Evolutionary conservation across 1,140 invertebrate species (phyloP).

Genomic region (Chironomus striatipennis): DNA sequence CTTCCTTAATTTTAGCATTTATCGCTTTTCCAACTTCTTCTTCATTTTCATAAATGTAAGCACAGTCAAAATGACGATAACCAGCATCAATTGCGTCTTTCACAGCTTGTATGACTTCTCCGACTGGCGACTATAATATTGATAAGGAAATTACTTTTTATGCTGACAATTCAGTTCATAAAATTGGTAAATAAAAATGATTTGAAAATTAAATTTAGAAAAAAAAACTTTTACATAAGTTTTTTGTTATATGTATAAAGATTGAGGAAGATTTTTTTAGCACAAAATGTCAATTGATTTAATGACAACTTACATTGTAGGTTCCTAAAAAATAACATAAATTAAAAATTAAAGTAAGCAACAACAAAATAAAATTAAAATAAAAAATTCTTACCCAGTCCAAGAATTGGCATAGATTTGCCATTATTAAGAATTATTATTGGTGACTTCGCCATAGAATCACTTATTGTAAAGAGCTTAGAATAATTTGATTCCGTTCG

Average conservation of each 20-base stretch:
- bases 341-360: background rate
- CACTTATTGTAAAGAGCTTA: too few relatives aligned
- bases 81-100: constrained; percentile 66
- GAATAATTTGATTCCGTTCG: background rate
- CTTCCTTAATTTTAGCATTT: constrained; percentile 52
- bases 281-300: too few relatives aligned
- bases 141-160: background rate
- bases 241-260: too few relatives aligned
- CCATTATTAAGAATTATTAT: constrained; percentile 50
- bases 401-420: constrained; percentile 53
- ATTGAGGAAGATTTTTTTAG: too few relatives aligned
- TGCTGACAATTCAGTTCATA: too few relatives aligned
- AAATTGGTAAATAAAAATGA: too few relatives aligned
- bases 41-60: constrained; percentile 68
- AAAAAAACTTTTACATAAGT: too few relatives aligned
- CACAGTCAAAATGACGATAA: constrained; percentile 78
- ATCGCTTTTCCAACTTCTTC: constrained; percentile 62
- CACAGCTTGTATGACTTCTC: constrained; percentile 64
- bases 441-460: constrained; percentile 34
- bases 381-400: constrained; percentile 47
- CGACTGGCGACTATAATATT: constrained; percentile 53
- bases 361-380: background rate
- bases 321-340: background rate
- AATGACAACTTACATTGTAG: background rate
- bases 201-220: too few relatives aligned